These are phyloP conservation scores for Cremastinae sp. DNA, from an alignment of 2,888 invertebrate species.

Conservation along the genomic window DNA sequence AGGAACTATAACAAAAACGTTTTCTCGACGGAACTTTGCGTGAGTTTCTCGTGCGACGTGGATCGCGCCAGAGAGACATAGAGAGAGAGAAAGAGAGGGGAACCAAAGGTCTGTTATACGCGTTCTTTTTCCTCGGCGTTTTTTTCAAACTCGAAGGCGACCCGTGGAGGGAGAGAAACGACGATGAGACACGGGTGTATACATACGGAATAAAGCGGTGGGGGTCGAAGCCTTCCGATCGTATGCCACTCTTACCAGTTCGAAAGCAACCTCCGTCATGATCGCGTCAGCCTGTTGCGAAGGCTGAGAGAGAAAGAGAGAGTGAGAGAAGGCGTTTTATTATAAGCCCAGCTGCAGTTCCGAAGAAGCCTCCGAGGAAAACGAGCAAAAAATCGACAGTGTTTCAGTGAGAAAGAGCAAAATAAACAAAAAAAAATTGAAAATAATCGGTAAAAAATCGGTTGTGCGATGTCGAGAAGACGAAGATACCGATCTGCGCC, in stretches of 20 bases:
- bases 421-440: background rate
- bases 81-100: no score
- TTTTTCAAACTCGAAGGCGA: slow-evolving; percentile 67
- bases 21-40: no score
- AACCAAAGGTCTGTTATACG: slow-evolving; percentile 54
- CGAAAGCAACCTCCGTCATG: slow-evolving; percentile 78
- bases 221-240: slow-evolving; percentile 75
- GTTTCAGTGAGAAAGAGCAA: background rate
- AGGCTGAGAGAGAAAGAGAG: slow-evolving; percentile 50
- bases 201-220: slow-evolving; percentile 58
- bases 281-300: slow-evolving; percentile 75
- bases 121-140: slow-evolving; percentile 60
- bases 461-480: slow-evolving; percentile 53
- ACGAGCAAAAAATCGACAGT: slow-evolving; percentile 13
- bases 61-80: slow-evolving; percentile 38
- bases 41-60: background rate
- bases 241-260: slow-evolving; percentile 76
- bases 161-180: slow-evolving; percentile 50
- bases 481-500: slow-evolving; percentile 58
- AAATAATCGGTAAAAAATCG: background rate
- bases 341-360: slow-evolving; percentile 41
- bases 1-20: no score
- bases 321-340: slow-evolving; percentile 43
- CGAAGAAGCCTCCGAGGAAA: slow-evolving; percentile 8
- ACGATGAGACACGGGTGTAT: slow-evolving; percentile 53